A percentile compares a stretch with the other conserved stretches of the same genome.
Conservation (phyloP, 2,888 invertebrate genomes). For the Agrotis ipsilon region DNA sequence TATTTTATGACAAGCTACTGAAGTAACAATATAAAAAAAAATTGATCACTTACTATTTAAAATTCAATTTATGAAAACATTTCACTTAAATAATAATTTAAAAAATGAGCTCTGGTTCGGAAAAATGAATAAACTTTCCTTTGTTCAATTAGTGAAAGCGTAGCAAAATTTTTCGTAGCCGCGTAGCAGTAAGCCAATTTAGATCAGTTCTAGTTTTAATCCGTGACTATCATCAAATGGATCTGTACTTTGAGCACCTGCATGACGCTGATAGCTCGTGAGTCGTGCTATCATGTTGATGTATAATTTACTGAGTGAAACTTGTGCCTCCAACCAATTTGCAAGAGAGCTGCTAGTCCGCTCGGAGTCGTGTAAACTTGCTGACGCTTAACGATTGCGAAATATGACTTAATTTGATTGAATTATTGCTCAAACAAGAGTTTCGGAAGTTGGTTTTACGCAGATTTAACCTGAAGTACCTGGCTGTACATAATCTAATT, state of each 20-base stretch:
- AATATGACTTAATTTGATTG: conserved; percentile 80
- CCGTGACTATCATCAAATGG: conserved; percentile 30
- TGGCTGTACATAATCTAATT: conserved; percentile 32
- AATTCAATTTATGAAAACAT: not conserved
- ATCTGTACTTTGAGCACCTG: conserved; percentile 40
- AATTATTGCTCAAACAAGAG: conserved; percentile 63
- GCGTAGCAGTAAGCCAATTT: conserved; percentile 34
- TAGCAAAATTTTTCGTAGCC: conserved; percentile 17
- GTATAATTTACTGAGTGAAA: conserved; percentile 75
- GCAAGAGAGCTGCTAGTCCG: conserved; percentile 68
- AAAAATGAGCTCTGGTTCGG: conserved; percentile 8
- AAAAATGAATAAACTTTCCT: conserved; percentile 7
- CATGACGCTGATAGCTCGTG: conserved; percentile 18
- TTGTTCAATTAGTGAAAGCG: conserved; percentile 15
- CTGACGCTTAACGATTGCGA: conserved; percentile 72
- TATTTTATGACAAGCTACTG: not conserved
- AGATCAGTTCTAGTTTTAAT: conserved; percentile 32
- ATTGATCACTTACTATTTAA: not conserved
- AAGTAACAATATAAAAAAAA: not conserved
- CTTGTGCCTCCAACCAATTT: conserved; percentile 76
- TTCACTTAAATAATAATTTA: not conserved
- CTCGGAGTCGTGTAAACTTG: conserved; percentile 68
- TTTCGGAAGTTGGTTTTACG: conserved; percentile 56
- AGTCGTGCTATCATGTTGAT: conserved; percentile 28
- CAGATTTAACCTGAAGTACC: conserved; percentile 42